Evolutionary conservation across 2,888 invertebrate genomes (phyloP), one percentile per base, ranked within the genome.

Genomic region (Drosophila pseudotalamancana): DNA sequence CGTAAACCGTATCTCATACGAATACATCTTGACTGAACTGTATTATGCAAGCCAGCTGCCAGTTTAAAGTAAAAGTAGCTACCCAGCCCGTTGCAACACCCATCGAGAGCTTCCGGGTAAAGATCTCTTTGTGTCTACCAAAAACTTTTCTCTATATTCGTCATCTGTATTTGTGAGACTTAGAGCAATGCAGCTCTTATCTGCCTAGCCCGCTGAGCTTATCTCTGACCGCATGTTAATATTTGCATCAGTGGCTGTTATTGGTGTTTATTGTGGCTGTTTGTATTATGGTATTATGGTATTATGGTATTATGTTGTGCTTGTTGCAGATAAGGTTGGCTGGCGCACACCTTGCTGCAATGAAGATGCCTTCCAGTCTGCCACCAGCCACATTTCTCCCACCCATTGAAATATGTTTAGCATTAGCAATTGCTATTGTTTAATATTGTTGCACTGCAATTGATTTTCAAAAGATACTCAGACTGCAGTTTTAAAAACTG

Each of bases 41-140:
- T 65, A 71, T 76, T 76, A 71, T 76, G 72, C 54, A 76, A 76
- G 72, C 72, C 25, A 55, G 29, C 16, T 25, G 27, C 16, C 27
- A 16, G 32, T 25, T 56, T 76, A 50, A 77, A 80, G 81, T 87
- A 84, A 87, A 80, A 80, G 81, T 87, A 67, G 62, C 83, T 64
- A 42, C 35, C 45, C 35, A 62, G 59, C 34, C 51, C 46, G 50
- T 63, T 77, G 81, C 73, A 80, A 65, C 74, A 70, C 54, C 42
- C 54, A 61, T 51, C 61, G 39, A 55, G 63, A 56, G 85, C 82
- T 79, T 79, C 79, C 85, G 85, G 85, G 85, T 71, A 60, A 46
- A 63, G 66, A 54, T 43, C 34, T 43, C 50, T 61, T 68, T 75
- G 39, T 51, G 46, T 39, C 50, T 54, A 29, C 40, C 18, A 42